Base-by-base conservation (phyloP, 2,113 vertebrate species). In the Chascanopsetta lugubris region DNA sequence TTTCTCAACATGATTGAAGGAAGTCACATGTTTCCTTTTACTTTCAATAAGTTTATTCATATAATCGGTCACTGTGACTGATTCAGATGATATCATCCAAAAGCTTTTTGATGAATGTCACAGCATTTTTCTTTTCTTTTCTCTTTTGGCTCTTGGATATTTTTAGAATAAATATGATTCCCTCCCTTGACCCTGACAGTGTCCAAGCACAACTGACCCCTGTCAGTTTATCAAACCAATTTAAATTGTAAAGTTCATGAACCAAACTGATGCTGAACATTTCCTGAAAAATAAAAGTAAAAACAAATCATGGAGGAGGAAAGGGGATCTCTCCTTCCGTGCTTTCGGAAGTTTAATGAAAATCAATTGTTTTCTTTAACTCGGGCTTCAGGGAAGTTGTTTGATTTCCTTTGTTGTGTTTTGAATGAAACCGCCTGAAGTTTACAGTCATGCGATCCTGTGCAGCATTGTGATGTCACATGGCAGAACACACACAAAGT, bases 11-110 rank as follows among this genome's bases (percentile, higher is more conserved):
- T n/a, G 85, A 79, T 85, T 84, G 75, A 83, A 82, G 82, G 82
- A 90, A 85, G 82, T 82, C 67, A 76, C 67, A 61, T 58, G 30
- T 77, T 79, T 77, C 77, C 71, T 65, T 38, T 69, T 47, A 24
- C 46, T 79, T 65, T 49, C 66, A 73, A 67, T 61, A 76, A 27
- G 29, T 77, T 67, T 83, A 84, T 78, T n/a, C n/a, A 69, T 80
- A 84, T 72, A 80, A 59, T 27, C 46, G 71, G 70, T 74, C 54
- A 54, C 24, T 68, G 47, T 67, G 57, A 77, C 71, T 61, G 27
- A 70, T 68, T 80, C 50, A 38, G 57, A 43, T 53, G 3, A 42
- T 71, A 46, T 34, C 61, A 76, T 70, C 55, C 58, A 72, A 78
- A 76, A 72, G 58, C n/a, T n/a, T n/a, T n/a, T n/a, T 21, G 34